Percentiles rank a stretch among this genome's conserved stretches.
phyloP scores from a whole-genome alignment of 1,140 invertebrate genomes.

The Penaeus japonicus region DNA sequence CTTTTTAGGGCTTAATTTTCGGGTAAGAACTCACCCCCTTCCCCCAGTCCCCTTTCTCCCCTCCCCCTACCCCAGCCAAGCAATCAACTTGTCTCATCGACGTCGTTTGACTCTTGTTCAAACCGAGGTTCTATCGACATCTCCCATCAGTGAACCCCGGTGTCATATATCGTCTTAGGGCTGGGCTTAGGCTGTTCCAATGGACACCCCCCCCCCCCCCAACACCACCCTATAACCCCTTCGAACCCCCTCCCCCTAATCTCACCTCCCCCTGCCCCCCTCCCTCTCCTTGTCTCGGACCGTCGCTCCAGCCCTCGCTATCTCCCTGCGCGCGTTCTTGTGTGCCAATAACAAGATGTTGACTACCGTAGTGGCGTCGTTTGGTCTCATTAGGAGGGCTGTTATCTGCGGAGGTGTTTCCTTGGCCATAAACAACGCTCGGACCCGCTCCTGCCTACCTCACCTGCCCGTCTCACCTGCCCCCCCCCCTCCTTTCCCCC shows the following conservation, averaged over 20 bases:
- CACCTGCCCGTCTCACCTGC: neutral
- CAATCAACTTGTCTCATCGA: no score
- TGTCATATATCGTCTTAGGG: no score
- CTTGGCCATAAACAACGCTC: conserved; percentile 40
- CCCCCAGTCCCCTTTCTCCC: no score
- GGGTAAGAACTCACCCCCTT: no score
- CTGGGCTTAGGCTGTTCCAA: no score
- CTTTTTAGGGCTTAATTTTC: no score
- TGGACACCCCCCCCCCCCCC: no score
- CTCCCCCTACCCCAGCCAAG: no score
- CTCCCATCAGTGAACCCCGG: no score
- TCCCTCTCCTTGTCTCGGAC: neutral
- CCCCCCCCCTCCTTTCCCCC: neutral
- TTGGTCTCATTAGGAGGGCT: conserved; percentile 37
- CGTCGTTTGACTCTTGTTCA: no score
- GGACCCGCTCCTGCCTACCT: neutral
- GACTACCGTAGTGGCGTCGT: conserved; percentile 42
- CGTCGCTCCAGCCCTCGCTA: neutral
- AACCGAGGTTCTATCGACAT: no score
- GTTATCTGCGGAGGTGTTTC: conserved; percentile 44
- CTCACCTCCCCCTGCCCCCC: neutral
- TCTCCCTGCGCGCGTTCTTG: neutral
- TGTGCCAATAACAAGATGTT: conserved; percentile 46
- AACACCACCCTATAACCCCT: no score
- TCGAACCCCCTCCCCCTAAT: neutral